Evolutionary conservation across 2,113 vertebrate genomes (phyloP).

Genomic region (rat (Rattus norvegicus)): DNA sequence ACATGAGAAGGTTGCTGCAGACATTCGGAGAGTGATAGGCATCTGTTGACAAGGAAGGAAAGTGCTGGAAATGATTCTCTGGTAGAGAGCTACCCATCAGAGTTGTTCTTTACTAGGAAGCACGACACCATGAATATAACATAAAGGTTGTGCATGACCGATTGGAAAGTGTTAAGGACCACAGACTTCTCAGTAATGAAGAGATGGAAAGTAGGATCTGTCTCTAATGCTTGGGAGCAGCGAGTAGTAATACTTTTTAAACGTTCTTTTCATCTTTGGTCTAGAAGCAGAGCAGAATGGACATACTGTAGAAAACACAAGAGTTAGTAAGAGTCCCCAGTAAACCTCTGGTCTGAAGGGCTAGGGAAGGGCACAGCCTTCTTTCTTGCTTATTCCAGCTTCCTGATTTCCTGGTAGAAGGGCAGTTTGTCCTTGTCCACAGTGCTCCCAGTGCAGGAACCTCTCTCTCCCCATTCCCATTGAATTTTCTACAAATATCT

Average conservation of each 20-base stretch:
- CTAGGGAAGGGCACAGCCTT: neutral
- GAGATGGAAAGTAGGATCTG: neutral
- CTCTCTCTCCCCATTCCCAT: neutral
- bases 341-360: neutral
- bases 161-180: neutral
- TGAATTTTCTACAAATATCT: neutral
- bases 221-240: neutral
- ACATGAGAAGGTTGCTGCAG: neutral
- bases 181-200: neutral
- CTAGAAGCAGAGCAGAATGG: neutral
- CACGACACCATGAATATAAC: neutral
- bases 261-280: neutral
- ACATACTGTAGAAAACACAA: neutral
- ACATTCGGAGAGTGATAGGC: neutral
- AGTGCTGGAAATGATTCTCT: neutral
- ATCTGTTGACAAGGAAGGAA: neutral
- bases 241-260: neutral
- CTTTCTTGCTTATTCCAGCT: neutral
- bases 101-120: neutral
- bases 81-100: neutral
- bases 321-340: neutral
- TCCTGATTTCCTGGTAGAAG: constrained; percentile 16
- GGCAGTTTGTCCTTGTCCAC: neutral
- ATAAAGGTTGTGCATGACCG: neutral
- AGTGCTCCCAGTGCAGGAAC: neutral